Base-by-base conservation (phyloP, 2,888 invertebrate genomes). In the Ochropleura plecta region DNA sequence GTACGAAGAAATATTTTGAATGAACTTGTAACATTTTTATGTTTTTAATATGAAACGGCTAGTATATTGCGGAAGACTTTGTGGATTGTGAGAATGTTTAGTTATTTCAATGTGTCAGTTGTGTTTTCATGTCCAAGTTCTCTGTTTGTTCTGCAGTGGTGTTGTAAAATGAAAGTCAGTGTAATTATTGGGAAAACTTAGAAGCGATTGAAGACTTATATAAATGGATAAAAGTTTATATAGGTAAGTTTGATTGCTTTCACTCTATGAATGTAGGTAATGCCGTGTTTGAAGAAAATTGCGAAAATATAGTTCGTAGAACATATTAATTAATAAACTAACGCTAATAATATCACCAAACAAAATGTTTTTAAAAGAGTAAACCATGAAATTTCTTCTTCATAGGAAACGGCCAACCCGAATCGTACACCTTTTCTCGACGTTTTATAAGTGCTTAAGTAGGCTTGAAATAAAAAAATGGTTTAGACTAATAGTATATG, bases 1-100 rank as follows among this genome's bases (percentile, higher is more conserved):
- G 46, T 59, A 76, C 84, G 84, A 84, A 71, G 70, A 68, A 72
- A 68, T 73, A n/a, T 83, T 69, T 71, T 81, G 68, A 84, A 60
- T 81, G 18, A 82, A 81, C 70, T 71, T 70, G 46, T 48, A 53
- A 60, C 18, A 68, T 60, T 71, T 68, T 73, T 42, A 57, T 42
- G 51, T 53, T 62, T 30, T 65, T 70, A 78, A 60, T 64, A 81
- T 84, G 72, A 68, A 67, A 67, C 62, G 73, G 42, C 53, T 53
- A 10, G 70, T 67, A 59, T 81, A 55, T 51, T 70, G 55, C n/a
- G 59, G 44, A 53, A 69, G 44, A 20, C 20, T 83, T 12, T 63
- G 66, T 75, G 67, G 12, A 75, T 64, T 44, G 65, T 80, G 81
- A 76, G 68, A 74, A 70, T 59, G 59, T 73, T 63, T 51, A 59